Evolutionary conservation across 92 coral and sea anemone species (phyloP).

Genomic region (Micromussa lordhowensis): DNA sequence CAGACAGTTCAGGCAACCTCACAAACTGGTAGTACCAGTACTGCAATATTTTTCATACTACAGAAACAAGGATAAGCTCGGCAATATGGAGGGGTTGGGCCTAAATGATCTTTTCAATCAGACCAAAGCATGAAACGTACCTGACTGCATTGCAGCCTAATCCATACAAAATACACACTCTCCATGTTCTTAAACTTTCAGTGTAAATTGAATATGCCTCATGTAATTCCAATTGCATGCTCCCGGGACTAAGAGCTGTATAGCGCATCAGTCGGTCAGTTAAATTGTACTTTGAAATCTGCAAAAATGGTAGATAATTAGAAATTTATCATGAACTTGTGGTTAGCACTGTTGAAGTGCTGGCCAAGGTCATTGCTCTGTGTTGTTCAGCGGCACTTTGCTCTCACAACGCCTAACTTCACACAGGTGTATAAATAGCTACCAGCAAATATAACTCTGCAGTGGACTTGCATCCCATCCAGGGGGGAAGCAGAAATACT

Average conservation of each 20-base stretch:
- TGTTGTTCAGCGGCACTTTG: too few relatives aligned
- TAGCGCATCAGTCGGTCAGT: constrained; percentile 78
- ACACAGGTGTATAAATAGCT: too few relatives aligned
- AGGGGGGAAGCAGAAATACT: too few relatives aligned
- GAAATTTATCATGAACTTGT: background rate
- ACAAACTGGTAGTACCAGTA: too few relatives aligned
- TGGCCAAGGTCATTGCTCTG: too few relatives aligned
- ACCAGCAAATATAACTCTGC: too few relatives aligned
- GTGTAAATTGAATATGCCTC: constrained; percentile 71
- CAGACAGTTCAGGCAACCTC: too few relatives aligned
- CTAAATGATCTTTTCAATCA: too few relatives aligned
- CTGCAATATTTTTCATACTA: background rate
- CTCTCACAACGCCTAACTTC: too few relatives aligned
- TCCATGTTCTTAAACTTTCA: constrained; percentile 94
- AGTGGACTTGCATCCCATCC: too few relatives aligned
- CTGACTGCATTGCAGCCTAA: constrained; percentile 88
- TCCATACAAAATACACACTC: constrained; percentile 88
- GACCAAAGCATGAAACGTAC: constrained; percentile 26
- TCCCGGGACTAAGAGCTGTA: constrained; percentile 77
- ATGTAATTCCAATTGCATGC: constrained; percentile 64
- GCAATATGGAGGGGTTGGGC: background rate
- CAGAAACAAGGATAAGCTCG: background rate
- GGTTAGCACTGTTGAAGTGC: too few relatives aligned
- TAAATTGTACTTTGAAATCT: constrained; percentile 76
- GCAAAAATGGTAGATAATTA: background rate